Conservation (phyloP, 1,140 invertebrate genomes). For the Dinoponera quadriceps region DNA sequence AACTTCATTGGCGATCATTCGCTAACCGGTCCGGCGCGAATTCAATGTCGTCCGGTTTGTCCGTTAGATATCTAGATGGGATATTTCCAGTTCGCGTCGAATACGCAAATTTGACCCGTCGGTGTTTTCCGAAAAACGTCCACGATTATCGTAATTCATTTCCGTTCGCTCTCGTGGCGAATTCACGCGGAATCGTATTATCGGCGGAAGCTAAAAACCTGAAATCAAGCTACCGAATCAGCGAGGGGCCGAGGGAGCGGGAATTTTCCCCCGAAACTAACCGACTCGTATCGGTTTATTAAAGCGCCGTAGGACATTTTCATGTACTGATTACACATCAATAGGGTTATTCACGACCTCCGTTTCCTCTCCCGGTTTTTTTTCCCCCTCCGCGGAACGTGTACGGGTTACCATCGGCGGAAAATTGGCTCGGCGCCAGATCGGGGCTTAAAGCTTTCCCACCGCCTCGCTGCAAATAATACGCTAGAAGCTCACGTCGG, state of each 20-base stretch:
- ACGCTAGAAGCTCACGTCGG: constrained; percentile 49
- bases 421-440: constrained; percentile 71
- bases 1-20: constrained; percentile 14
- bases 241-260: constrained; percentile 15
- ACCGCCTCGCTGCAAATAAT: constrained; percentile 65
- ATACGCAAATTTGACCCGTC: constrained; percentile 6
- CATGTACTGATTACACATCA: constrained; percentile 71
- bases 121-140: constrained; percentile 32
- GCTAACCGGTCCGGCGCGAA: constrained; percentile 25
- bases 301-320: constrained; percentile 71
- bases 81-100: constrained; percentile 8
- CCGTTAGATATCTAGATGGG: background rate
- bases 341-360: constrained; percentile 72
- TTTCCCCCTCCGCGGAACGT: constrained; percentile 45
- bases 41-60: background rate
- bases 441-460: constrained; percentile 71
- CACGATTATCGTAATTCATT: constrained; percentile 47
- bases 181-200: constrained; percentile 46
- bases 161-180: constrained; percentile 31
- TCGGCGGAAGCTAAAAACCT: constrained; percentile 32
- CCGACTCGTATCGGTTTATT: constrained; percentile 72
- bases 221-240: constrained; percentile 61
- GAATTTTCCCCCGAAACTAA: constrained; percentile 50
- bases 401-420: constrained; percentile 65
- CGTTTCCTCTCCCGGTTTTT: constrained; percentile 70